Percentiles rank a stretch among this genome's conserved stretches.
phyloP scores from a whole-genome alignment of 2,888 invertebrate genomes.

The Cheiracanthium punctorium region DNA sequence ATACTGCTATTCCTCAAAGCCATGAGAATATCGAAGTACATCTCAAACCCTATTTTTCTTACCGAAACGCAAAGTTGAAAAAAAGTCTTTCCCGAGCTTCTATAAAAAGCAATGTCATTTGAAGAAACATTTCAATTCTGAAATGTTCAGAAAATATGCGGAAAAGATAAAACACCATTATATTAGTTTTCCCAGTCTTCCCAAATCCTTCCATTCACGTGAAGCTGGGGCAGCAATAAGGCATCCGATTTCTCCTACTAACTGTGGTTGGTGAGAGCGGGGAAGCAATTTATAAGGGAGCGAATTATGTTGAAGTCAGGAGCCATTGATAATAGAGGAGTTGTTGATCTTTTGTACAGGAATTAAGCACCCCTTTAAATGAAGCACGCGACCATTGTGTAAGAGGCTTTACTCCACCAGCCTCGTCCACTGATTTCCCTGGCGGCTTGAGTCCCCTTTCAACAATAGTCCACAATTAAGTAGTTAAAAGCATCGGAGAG shows the following conservation, averaged over 20 bases:
- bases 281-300: slow-evolving; percentile 15
- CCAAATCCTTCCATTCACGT: slow-evolving; percentile 61
- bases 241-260: slow-evolving; percentile 43
- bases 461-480: slow-evolving; percentile 64
- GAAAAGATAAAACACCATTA: slow-evolving; percentile 53
- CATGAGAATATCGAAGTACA: background rate
- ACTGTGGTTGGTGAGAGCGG: slow-evolving; percentile 37
- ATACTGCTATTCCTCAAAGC: background rate
- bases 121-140: slow-evolving; percentile 14
- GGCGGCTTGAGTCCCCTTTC: slow-evolving; percentile 26
- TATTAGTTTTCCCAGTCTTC: slow-evolving; percentile 41
- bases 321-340: slow-evolving; percentile 50
- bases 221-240: slow-evolving; percentile 20
- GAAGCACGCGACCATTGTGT: slow-evolving; percentile 64
- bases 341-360: slow-evolving; percentile 67
- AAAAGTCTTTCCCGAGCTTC: background rate
- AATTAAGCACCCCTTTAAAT: slow-evolving; percentile 62
- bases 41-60: background rate
- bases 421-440: slow-evolving; percentile 66
- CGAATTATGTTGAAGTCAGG: slow-evolving; percentile 40
- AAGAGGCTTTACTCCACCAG: slow-evolving; percentile 59
- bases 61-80: background rate
- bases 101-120: slow-evolving; percentile 9
- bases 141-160: slow-evolving; percentile 1
- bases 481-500: slow-evolving; percentile 65